Base-by-base conservation (phyloP, 2,113 vertebrate genomes). In the Hipposideros armiger region DNA sequence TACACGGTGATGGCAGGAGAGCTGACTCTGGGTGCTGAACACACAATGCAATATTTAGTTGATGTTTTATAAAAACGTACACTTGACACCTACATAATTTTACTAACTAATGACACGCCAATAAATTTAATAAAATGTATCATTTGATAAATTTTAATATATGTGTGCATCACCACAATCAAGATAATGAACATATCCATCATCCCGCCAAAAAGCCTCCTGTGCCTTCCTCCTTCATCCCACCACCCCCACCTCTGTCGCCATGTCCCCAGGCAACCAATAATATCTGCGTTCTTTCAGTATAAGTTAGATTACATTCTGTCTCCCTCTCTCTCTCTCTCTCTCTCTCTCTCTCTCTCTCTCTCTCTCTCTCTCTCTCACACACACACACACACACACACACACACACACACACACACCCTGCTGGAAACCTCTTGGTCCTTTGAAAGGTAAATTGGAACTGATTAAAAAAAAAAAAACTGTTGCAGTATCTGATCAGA, bases 181-280 rank as follows among this genome's bases (percentile, higher is more conserved):
- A 64, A 60, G 19, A 66, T 56, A 66, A 76, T 50, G 30, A 78
- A 52, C 85, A 52, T n/a, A 72, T 32, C 24, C 5, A 32, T 70
- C 7, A 26, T 1, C 14, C 52, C 36, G 24, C 11, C 19, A n/a
- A 80, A 56, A 88, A 7, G 58, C 56, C 7, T 78, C 32, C 36
- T 8, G 20, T 0, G 5, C 28, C 47, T 93, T 90, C 36, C 3
- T 28, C n/a, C n/a, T 58, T 82, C 36, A 66, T 58, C 20, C 16
- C 26, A 56, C 1, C 20, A 64, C 10, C 16, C 15, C 45, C 19
- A 20, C 0, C 10, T 0, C 1, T 8, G 13, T 26, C 2, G 2
- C 26, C 32, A 90, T 8, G 16, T 26, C 3, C 3, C 36, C 32
- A 93, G 58, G 58, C 17, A 91, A 83, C 32, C 7, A n/a, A 19